These are phyloP conservation scores for Amphipyra tragopoginis DNA, from an alignment of 2,888 invertebrate species.

Conservation along the genomic window DNA sequence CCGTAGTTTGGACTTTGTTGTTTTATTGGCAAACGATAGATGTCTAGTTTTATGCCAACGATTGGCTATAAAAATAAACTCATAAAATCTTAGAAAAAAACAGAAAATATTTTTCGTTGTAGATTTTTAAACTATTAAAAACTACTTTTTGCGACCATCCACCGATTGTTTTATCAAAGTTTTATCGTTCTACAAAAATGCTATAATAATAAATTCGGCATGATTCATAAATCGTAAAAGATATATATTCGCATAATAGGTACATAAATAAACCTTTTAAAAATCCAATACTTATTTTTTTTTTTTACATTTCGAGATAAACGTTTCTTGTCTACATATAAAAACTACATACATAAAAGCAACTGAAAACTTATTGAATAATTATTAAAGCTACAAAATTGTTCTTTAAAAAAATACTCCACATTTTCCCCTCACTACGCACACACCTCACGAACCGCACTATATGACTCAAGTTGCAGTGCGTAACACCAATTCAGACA, in stretches of 20 bases:
- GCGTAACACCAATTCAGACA: conserved; percentile 57
- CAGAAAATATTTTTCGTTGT: conserved; percentile 16
- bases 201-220: conserved; percentile 7
- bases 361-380: too few relatives aligned
- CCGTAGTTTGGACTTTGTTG: conserved; percentile 50
- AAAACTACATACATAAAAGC: too few relatives aligned
- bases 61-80: conserved; percentile 49
- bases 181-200: background rate
- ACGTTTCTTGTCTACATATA: too few relatives aligned
- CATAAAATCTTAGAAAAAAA: conserved; percentile 10
- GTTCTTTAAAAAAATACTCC: too few relatives aligned
- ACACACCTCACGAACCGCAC: conserved; percentile 3
- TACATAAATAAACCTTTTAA: background rate
- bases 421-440: conserved; percentile 1
- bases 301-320: background rate
- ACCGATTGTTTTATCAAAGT: background rate
- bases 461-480: conserved; percentile 43
- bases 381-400: background rate
- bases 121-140: conserved; percentile 7
- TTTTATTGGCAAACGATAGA: conserved; percentile 54
- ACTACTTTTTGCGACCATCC: background rate
- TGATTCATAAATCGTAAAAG: conserved; percentile 2
- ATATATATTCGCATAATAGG: background rate
- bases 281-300: background rate
- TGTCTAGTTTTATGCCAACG: conserved; percentile 45